Conservation (phyloP, 2,888 invertebrate species). For the Papilio demoleus region DNA sequence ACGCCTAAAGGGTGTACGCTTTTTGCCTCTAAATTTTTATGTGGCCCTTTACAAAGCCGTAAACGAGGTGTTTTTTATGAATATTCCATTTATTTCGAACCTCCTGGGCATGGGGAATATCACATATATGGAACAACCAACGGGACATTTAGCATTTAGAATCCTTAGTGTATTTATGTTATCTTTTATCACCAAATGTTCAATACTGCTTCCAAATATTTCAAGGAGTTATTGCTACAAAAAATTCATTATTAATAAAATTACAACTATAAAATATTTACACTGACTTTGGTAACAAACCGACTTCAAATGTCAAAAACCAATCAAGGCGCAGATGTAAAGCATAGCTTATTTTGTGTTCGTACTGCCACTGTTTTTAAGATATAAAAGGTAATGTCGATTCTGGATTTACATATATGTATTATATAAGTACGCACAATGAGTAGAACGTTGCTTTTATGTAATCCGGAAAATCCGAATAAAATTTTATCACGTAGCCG, state of each 20-base stretch:
- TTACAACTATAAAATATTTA: no score
- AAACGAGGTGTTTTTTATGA: conserved; percentile 79
- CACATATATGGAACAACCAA: conserved; percentile 33
- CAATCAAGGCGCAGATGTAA: no score
- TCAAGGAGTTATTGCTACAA: neutral
- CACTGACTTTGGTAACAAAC: no score
- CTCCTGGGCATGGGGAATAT: conserved; percentile 55
- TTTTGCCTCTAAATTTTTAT: conserved; percentile 81
- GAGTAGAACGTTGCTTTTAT: conserved; percentile 69
- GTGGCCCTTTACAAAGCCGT: conserved; percentile 80
- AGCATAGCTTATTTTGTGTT: no score
- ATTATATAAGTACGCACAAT: conserved; percentile 49
- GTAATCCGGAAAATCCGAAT: conserved; percentile 78
- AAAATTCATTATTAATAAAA: neutral
- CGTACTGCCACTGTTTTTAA: no score
- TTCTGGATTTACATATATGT: neutral
- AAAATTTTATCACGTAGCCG: conserved; percentile 80
- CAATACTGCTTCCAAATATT: neutral
- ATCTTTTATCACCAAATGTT: neutral
- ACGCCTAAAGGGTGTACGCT: conserved; percentile 73
- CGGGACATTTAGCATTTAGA: conserved; percentile 25
- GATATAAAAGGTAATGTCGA: no score
- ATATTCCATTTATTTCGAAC: conserved; percentile 76
- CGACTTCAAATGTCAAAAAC: no score
- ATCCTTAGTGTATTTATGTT: neutral